These are phyloP conservation scores for Patiria miniata DNA, from an alignment of 35 echinoderm and acorn worm species.

Conservation along the genomic window DNA sequence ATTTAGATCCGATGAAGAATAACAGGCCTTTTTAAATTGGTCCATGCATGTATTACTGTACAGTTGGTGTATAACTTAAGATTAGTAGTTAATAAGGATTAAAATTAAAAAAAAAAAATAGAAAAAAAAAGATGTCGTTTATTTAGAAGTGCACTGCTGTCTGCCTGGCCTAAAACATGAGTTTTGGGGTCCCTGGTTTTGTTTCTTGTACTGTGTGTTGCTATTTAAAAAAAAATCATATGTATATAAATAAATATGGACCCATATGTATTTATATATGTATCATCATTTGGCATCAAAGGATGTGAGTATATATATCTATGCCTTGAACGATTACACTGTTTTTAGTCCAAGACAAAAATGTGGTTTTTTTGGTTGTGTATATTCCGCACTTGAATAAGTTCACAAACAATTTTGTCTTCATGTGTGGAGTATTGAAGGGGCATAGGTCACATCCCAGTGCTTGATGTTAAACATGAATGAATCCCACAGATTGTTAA, in stretches of 20 bases:
- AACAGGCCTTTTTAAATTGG: constrained; percentile 21
- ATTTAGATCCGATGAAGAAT: not conserved
- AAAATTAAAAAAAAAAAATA: constrained; percentile 9
- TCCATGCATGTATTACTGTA: constrained; percentile 22
- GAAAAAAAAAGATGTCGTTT: constrained; percentile 7
- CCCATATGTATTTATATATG: not conserved
- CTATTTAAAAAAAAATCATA: constrained; percentile 19
- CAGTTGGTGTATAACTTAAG: constrained; percentile 25
- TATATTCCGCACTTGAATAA: too few relatives aligned
- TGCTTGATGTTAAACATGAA: too few relatives aligned
- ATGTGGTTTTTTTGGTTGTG: too few relatives aligned
- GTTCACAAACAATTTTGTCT: too few relatives aligned
- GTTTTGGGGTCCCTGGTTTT: not conserved
- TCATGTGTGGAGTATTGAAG: too few relatives aligned
- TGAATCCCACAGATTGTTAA: too few relatives aligned
- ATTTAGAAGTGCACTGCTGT: constrained; percentile 5
- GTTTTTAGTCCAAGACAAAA: too few relatives aligned
- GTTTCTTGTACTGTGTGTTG: constrained; percentile 22
- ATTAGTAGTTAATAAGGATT: constrained; percentile 27
- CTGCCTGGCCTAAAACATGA: not conserved
- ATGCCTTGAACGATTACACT: not conserved
- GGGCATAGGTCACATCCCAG: too few relatives aligned
- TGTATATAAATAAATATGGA: constrained; percentile 19
- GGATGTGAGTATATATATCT: not conserved
- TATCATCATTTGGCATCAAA: not conserved